These are phyloP conservation scores for Lethenteron reissneri DNA, from an alignment of 2,113 vertebrate genomes.

Conservation along the genomic window DNA sequence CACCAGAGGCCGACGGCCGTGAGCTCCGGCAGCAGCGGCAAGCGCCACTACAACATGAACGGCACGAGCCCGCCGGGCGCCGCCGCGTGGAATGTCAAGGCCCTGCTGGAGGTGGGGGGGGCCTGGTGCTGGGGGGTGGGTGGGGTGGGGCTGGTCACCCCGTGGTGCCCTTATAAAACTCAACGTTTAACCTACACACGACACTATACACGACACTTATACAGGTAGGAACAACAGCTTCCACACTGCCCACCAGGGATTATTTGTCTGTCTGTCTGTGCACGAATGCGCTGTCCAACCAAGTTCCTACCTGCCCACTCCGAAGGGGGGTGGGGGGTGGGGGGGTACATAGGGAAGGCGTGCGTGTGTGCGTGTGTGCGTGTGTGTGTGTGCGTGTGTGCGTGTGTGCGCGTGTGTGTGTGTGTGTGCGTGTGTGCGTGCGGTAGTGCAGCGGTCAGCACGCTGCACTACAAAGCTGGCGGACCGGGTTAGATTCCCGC, in stretches of 20 bases:
- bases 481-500: no score
- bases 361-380: neutral
- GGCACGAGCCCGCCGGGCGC: conserved; percentile 34
- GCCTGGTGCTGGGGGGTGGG: no score
- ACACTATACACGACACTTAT: no score
- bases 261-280: no score
- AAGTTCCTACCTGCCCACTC: no score
- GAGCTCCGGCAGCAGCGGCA: conserved; percentile 8
- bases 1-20: conserved; percentile 42
- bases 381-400: neutral
- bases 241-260: no score
- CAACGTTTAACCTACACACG: no score
- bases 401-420: neutral
- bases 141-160: no score
- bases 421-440: neutral
- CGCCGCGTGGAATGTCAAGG: conserved; percentile 86
- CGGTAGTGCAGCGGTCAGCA: neutral
- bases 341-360: conserved; percentile 30
- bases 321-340: conserved; percentile 60
- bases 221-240: no score
- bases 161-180: no score
- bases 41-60: conserved; percentile 69
- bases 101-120: conserved; percentile 47
- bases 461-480: no score
- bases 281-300: no score